Evolutionary conservation across 1,140 invertebrate species (phyloP).

Genomic region (Triops cancriformis): DNA sequence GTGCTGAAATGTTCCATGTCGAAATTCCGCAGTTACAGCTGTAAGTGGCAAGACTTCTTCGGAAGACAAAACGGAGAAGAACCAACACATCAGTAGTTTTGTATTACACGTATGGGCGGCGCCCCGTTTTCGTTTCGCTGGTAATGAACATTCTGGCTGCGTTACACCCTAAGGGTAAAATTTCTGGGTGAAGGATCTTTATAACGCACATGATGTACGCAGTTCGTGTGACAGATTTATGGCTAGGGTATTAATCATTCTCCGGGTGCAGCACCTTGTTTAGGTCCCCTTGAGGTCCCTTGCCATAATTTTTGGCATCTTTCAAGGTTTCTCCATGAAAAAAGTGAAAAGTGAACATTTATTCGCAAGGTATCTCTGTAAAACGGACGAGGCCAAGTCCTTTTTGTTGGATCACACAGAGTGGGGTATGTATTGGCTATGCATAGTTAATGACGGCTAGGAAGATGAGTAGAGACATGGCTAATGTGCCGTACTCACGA

Average conservation of each 20-base stretch:
- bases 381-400: not conserved
- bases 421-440: not conserved
- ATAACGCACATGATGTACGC: not conserved
- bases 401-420: not conserved
- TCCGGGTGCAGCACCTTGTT: not conserved
- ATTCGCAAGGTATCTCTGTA: not conserved
- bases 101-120: too few species aligned
- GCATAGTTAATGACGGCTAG: conserved; percentile 6
- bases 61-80: too few species aligned
- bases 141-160: not conserved
- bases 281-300: not conserved
- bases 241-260: not conserved
- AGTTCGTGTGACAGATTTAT: not conserved
- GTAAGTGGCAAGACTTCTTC: too few species aligned
- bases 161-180: not conserved
- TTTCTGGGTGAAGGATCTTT: not conserved
- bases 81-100: too few species aligned
- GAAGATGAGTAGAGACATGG: not conserved
- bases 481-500: conserved; percentile 4
- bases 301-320: not conserved
- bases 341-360: not conserved
- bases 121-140: too few species aligned
- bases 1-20: too few species aligned
- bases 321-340: not conserved
- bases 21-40: too few species aligned